Evolutionary conservation across 2,888 invertebrate genomes (phyloP).

Genomic region (Lutraria lutraria): DNA sequence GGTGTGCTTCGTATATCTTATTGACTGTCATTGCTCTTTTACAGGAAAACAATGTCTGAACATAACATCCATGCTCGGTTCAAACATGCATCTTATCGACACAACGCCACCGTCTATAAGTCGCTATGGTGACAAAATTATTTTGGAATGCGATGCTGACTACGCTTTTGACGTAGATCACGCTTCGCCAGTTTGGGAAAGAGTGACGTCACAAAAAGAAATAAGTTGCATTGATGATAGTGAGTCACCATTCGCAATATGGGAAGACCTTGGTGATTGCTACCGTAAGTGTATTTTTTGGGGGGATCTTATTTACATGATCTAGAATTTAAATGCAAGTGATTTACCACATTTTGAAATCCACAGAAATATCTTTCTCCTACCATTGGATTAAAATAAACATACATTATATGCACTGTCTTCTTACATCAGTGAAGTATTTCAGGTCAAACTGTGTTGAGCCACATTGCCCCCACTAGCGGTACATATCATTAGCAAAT

Average conservation of each 20-base stretch:
- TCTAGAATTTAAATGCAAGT: no score
- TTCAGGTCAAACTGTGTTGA: no score
- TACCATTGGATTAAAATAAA: no score
- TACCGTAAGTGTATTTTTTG: neutral
- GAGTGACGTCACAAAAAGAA: constrained; percentile 12
- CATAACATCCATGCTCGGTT: neutral
- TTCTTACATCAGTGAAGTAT: no score
- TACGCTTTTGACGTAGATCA: constrained; percentile 33
- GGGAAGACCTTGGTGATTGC: constrained; percentile 20
- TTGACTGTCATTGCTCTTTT: neutral
- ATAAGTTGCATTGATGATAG: constrained; percentile 6
- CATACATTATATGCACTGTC: no score
- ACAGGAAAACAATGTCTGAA: constrained; percentile 32
- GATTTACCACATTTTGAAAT: no score
- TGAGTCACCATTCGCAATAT: neutral
- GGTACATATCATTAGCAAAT: no score
- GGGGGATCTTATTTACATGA: no score
- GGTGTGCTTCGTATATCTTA: neutral
- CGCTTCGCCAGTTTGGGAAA: neutral
- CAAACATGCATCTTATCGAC: neutral
- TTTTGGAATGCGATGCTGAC: constrained; percentile 13
- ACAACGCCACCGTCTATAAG: neutral
- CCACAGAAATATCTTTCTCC: no score
- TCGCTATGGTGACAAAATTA: constrained; percentile 16
- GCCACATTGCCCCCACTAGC: no score